Evolutionary conservation across 2,797 vertebrate genomes (phyloP), one percentile per base, ranked within the genome.

Genomic region (Ambastaia sidthimunki): DNA sequence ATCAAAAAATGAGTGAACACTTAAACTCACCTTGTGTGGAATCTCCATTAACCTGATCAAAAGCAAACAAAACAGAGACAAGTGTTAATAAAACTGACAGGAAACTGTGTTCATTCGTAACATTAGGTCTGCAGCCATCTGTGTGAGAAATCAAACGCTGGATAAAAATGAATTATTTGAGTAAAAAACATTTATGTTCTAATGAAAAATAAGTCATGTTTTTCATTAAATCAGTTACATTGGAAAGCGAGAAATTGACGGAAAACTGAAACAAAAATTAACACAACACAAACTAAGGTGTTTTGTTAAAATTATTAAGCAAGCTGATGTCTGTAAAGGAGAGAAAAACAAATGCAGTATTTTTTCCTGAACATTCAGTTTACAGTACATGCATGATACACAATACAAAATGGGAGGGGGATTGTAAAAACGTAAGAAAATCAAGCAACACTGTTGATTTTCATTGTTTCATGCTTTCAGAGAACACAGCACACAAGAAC

Each of bases 11-110:
- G 7, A 18, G 1, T 52, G 2, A 37, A 65, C 28, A 57, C 48
- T 28, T 16, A 72, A 74, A 71, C 79, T 80, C 18, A 86, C 85
- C 83, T 86, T 52, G 10, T 44, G 76, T 78, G 19, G 71, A 81
- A 62, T 75, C 78, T 16, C 73, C 47, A 13, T 82, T 85, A 19
- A 80, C 74, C 85, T 86, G 74, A 21, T 2, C 16, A 59, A 59
- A 68, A 9, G 19, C 2, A 50, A 18, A 76, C 59, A 63, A 76
- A 50, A 78, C 41, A 85, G 19, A 66, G 19, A 57, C 7, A 13
- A 11, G 70, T 34, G 60, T 81, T 57, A 76, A 25, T 23, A 44
- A 54, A 6, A 60, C 72, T 63, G 55, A 55, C 68, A 62, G 16
- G 80, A 62, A 67, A 62, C 44, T 52, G 28, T 71, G 76, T 74